Evolutionary conservation across 2,888 invertebrate species (phyloP).

Genomic region (Ceratothoa steindachneri): DNA sequence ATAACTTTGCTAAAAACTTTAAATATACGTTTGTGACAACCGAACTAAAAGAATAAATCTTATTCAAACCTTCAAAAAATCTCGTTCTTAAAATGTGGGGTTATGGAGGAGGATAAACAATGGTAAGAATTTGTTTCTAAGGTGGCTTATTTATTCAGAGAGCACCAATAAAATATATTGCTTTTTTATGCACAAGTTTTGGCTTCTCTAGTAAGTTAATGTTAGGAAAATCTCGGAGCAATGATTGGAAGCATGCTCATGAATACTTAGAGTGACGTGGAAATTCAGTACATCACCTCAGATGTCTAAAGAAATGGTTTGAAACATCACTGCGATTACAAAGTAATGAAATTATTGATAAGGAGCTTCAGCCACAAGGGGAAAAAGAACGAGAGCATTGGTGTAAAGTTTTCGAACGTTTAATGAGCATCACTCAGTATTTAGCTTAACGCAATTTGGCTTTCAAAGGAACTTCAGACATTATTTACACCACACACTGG

Average conservation of each 20-base stretch:
- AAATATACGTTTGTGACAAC: no score
- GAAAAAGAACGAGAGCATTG: not conserved
- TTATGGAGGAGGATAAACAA: not conserved
- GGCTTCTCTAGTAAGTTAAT: not conserved
- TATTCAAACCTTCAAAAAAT: no score
- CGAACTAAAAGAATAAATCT: no score
- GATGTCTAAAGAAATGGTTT: not conserved
- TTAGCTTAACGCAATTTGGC: not conserved
- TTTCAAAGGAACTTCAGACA: not conserved
- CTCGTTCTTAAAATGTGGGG: no score
- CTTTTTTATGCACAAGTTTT: not conserved
- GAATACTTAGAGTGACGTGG: not conserved
- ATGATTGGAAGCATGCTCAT: not conserved
- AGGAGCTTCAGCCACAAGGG: not conserved
- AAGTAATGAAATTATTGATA: not conserved
- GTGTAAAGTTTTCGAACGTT: not conserved
- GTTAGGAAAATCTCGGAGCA: not conserved
- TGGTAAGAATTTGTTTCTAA: not conserved
- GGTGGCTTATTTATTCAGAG: not conserved
- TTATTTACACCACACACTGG: not conserved
- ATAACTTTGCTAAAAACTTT: no score
- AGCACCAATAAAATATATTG: not conserved
- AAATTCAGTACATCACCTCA: not conserved
- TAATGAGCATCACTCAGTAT: not conserved
- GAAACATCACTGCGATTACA: not conserved